Evolutionary conservation across 2,888 invertebrate genomes (phyloP), one percentile per base, ranked within the genome.

Genomic region (Ophraella communa): DNA sequence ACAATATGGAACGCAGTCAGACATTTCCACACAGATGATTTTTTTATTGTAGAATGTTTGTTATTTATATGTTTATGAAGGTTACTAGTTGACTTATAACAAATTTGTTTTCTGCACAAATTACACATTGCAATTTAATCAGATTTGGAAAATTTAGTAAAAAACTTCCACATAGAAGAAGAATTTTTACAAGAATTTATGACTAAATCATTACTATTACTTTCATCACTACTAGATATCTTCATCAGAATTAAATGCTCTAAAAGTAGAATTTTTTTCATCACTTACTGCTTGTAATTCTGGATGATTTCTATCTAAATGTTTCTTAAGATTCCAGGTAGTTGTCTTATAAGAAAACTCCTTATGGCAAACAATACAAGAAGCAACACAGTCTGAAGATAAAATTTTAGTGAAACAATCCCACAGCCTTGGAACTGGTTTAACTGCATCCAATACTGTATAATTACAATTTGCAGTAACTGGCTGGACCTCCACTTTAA

Each of bases 401-500:
- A 24, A 20, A n/a, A 59, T 17, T 52, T 52, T 60, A 1, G 27
- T 27, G 53, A 52, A 52, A 44, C 20, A 52, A 30, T 52, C 20
- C 52, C 60, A 52, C 8, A 60, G 23, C 3, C 4, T 20, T 14
- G 52, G 24, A 10, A 17, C 20, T 7, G 42, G 23, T 44, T 53
- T 42, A 18, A 24, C 52, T 30, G 42, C 7, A 20, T 44, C 30
- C 20, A 52, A 52, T n/a, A 60, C 52, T 18, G 53, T 53, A 23
- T 24, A 60, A 14, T 52, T 30, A 5, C 20, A 14, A 30, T 4
- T n/a, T n/a, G 44, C 60, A 10, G 44, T 11, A 42, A 45, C 52
- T 20, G 60, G 44, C 33, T 60, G 52, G 3, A 60, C 52, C 24
- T 60, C 60, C 11, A 60, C 60, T 60, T 60, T 60, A 30, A 60